These are phyloP conservation scores for Meiosimyza platycephala DNA, from an alignment of 2,888 invertebrate genomes.

Conservation along the genomic window DNA sequence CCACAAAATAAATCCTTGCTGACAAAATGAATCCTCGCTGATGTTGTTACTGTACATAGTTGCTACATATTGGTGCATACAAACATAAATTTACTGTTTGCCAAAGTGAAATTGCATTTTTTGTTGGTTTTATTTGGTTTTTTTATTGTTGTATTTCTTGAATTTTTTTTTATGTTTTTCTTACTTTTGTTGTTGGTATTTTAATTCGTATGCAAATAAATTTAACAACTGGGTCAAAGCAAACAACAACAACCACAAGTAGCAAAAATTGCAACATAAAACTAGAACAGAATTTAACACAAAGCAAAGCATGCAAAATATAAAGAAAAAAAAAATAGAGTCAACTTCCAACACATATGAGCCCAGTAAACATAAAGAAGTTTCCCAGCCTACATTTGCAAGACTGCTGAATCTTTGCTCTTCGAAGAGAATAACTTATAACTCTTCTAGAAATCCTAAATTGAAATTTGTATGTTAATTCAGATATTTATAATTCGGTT, in stretches of 20 bases:
- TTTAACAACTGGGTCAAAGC: constrained; percentile 36
- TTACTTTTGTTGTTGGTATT: not conserved
- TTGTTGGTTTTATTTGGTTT: not conserved
- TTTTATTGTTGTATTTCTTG: not conserved
- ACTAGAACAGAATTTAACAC: constrained; percentile 7
- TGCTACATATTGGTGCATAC: not conserved
- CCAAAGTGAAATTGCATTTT: constrained; percentile 7
- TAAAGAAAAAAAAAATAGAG: constrained; percentile 38
- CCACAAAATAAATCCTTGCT: constrained; percentile 7
- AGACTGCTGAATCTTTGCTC: too few species aligned
- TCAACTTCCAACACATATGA: constrained; percentile 24
- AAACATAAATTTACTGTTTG: not conserved
- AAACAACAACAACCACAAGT: not conserved
- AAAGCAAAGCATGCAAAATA: constrained; percentile 29
- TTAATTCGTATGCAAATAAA: constrained; percentile 26
- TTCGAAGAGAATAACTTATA: too few species aligned
- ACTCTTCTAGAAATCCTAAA: too few species aligned
- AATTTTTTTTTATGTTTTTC: not conserved
- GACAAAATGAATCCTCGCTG: not conserved
- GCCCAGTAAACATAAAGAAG: constrained; percentile 19
- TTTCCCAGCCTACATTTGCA: too few species aligned
- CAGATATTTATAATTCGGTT: too few species aligned
- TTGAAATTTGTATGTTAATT: too few species aligned
- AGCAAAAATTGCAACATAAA: constrained; percentile 11
- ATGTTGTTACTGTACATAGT: not conserved